Conservation (phyloP, 2,888 invertebrate species). For the Papilio elwesi region DNA sequence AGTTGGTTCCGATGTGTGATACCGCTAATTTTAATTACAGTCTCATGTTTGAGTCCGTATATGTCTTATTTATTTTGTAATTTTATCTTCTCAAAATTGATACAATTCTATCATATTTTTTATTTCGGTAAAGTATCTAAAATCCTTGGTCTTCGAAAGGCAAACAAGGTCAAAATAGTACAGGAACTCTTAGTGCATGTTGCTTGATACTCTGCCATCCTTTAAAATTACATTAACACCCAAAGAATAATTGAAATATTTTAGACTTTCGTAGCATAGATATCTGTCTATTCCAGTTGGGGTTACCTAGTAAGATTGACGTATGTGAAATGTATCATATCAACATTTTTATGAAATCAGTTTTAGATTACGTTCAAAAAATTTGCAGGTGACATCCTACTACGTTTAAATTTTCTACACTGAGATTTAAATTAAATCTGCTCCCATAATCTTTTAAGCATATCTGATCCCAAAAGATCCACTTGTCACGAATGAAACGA, state of each 20-base stretch:
- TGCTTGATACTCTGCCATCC: too few relatives aligned
- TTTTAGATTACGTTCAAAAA: too few relatives aligned
- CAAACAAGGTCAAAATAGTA: too few relatives aligned
- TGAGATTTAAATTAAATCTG: conserved; percentile 27
- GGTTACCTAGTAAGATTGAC: too few relatives aligned
- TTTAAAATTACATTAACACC: too few relatives aligned
- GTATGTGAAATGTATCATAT: too few relatives aligned
- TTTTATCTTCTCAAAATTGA: neutral
- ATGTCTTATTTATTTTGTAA: neutral
- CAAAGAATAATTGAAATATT: too few relatives aligned
- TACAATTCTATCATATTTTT: neutral
- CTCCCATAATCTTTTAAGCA: conserved; percentile 54
- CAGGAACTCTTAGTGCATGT: too few relatives aligned
- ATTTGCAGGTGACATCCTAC: neutral
- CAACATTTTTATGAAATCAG: too few relatives aligned
- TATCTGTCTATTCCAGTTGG: neutral
- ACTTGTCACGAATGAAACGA: conserved; percentile 57
- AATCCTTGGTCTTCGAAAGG: too few relatives aligned
- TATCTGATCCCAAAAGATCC: conserved; percentile 63
- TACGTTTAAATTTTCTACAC: conserved; percentile 16
- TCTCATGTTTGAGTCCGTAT: conserved; percentile 10
- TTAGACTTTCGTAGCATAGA: too few relatives aligned
- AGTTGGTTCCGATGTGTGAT: conserved; percentile 36
- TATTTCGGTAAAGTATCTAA: neutral
- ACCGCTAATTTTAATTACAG: conserved; percentile 35